Conservation (phyloP, 2,113 vertebrate species). For the Otolemur garnettii region DNA sequence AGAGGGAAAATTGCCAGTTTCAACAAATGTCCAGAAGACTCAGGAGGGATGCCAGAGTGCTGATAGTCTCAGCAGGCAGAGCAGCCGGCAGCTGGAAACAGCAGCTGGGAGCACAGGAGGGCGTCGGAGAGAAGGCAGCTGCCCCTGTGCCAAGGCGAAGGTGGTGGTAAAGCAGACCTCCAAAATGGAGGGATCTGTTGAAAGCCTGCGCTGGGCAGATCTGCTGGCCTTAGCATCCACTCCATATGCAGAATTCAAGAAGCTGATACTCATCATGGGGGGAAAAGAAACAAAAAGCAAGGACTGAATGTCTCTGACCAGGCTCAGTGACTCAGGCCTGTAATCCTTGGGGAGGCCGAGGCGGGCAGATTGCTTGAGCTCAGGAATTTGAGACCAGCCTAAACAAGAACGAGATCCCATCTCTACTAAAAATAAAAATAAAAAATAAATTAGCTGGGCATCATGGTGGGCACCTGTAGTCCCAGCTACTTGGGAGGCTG, state of each 20-base stretch:
- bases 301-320: not conserved
- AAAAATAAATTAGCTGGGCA: too few relatives aligned
- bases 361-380: too few relatives aligned
- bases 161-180: not conserved
- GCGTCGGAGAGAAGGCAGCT: not conserved
- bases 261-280: not conserved
- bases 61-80: not conserved
- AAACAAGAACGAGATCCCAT: too few relatives aligned
- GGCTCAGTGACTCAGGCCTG: too few relatives aligned
- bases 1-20: not conserved
- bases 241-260: not conserved
- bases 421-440: too few relatives aligned
- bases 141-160: not conserved
- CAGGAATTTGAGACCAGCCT: too few relatives aligned
- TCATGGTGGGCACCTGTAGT: too few relatives aligned
- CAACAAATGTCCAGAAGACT: not conserved
- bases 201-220: not conserved
- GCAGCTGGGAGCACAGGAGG: not conserved
- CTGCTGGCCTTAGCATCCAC: not conserved
- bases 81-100: not conserved
- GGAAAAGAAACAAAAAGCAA: not conserved
- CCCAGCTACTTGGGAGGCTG: too few relatives aligned
- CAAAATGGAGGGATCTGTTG: rapidly evolving
- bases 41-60: not conserved
- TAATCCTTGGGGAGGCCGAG: too few relatives aligned